These are phyloP conservation scores for Hirtodrosophila confusa DNA, from an alignment of 2,888 invertebrate species.

Conservation along the genomic window DNA sequence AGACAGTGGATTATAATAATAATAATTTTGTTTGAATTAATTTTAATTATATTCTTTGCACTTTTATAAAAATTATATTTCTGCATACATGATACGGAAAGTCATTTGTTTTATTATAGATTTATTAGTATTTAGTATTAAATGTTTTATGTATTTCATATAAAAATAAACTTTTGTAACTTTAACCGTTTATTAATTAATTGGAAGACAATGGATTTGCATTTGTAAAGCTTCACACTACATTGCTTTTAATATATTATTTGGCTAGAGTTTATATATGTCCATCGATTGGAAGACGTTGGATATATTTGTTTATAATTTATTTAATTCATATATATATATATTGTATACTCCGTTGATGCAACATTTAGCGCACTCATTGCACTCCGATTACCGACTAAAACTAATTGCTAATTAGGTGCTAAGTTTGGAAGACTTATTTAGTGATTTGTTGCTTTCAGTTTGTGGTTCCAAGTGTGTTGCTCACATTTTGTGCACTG, in stretches of 20 bases:
- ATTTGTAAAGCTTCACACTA: conserved; percentile 31
- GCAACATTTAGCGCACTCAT: conserved; percentile 24
- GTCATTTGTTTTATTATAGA: neutral
- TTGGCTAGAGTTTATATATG: neutral
- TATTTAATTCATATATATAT: neutral
- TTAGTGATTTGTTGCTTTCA: conserved; percentile 84
- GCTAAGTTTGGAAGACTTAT: conserved; percentile 85
- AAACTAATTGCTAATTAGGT: conserved; percentile 56
- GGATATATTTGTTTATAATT: conserved; percentile 5
- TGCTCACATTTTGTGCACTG: conserved; percentile 27
- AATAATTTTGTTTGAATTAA: neutral
- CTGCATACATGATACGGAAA: too few species aligned
- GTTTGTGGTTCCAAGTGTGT: conserved; percentile 35
- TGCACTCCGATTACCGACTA: conserved; percentile 45
- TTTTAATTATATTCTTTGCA: too few species aligned
- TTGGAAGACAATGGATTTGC: conserved; percentile 74
- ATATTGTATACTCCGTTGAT: conserved; percentile 45
- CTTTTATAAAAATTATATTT: too few species aligned
- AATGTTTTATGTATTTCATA: conserved; percentile 20
- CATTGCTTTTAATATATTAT: conserved; percentile 21
- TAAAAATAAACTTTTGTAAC: conserved; percentile 29
- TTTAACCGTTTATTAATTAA: conserved; percentile 21
- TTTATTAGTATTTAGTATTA: conserved; percentile 9
- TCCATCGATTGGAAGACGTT: conserved; percentile 2
- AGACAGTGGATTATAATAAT: conserved; percentile 32